Base-by-base conservation (phyloP, 2,797 vertebrate genomes). In the Liparis tanakae region DNA sequence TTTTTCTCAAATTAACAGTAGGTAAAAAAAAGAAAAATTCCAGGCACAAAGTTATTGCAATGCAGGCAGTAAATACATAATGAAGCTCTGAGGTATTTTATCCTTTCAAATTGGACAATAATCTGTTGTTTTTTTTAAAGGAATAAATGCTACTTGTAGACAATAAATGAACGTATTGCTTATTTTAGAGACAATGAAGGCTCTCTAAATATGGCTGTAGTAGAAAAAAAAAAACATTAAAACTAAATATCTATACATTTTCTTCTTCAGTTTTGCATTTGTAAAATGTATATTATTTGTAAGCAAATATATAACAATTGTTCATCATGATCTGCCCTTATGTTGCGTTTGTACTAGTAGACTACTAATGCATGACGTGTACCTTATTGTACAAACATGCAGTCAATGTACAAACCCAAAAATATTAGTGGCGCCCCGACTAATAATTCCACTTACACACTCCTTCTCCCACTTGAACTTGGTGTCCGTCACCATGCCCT, bases 381-480 rank as follows among this genome's bases (percentile, higher is more conserved):
- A 6, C 36, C 1, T 36, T 8, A 36, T 8, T 8, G 37, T 37
- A 41, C 39, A 41, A 17, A 10, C 18, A 6, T 18, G 50, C 37
- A 41, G 9, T 66, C 20, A 20, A 25, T 18, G 36, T 25, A 30
- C 5, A 51, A 54, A 33, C 5, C 1, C 15, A 3, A 3, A 37
- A 41, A 57, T n/a, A 61, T 3, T 0, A 63, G 9, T 1, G 13
- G 0, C 6, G 15, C 3, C 7, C 1, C 30, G 18, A 3, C 63
- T 3, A 70, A 6, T 3, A 65, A 6, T 6, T 78, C 39, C 6
- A 98, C 98, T 97, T 80, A 99, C 98, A 78, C 98, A 99, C 81
- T 99, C 98, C 81, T 97, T 98, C 88, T 99, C 97, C 97, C 98
- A 99, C 70, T 98, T 97, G 82, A 92, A 90, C 13, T 92, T 93